Conservation (phyloP, 2,113 vertebrate genomes). For the Nothobranchius kuhntae region DNA sequence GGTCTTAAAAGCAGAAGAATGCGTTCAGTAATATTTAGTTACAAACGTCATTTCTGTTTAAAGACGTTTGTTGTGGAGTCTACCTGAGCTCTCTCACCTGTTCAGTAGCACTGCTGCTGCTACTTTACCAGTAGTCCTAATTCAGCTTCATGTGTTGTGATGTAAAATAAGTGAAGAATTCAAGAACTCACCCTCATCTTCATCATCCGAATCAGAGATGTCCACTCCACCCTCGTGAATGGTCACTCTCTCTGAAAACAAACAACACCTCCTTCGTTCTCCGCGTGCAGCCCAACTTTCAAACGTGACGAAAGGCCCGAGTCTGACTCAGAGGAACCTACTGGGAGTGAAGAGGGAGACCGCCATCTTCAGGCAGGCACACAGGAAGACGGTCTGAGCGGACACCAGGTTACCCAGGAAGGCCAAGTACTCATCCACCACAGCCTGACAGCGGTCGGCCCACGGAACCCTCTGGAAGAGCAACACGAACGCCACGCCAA, state of each 20-base stretch:
- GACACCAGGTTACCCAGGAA: conserved; percentile 95
- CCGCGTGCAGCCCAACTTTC: too few relatives aligned
- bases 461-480: conserved; percentile 85
- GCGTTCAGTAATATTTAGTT: neutral
- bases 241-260: conserved; percentile 83
- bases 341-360: conserved; percentile 88
- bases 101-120: too few relatives aligned
- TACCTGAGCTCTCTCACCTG: too few relatives aligned
- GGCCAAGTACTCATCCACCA: conserved; percentile 92
- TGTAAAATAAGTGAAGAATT: too few relatives aligned
- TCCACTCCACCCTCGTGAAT: conserved; percentile 88
- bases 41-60: too few relatives aligned
- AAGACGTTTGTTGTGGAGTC: too few relatives aligned
- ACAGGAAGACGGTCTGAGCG: conserved; percentile 93
- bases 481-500: neutral
- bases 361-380: conserved; percentile 88
- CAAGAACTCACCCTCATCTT: conserved; percentile 84
- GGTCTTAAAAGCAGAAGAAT: conserved; percentile 66
- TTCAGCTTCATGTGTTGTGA: too few relatives aligned
- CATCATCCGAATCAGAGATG: conserved; percentile 94
- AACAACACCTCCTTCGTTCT: neutral
- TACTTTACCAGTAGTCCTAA: too few relatives aligned
- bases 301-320: too few relatives aligned
- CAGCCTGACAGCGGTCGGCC: conserved; percentile 85
- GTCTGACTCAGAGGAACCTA: conserved; percentile 57